Base-by-base conservation (phyloP, 2,888 invertebrate genomes). In the Acrobasis suavella region DNA sequence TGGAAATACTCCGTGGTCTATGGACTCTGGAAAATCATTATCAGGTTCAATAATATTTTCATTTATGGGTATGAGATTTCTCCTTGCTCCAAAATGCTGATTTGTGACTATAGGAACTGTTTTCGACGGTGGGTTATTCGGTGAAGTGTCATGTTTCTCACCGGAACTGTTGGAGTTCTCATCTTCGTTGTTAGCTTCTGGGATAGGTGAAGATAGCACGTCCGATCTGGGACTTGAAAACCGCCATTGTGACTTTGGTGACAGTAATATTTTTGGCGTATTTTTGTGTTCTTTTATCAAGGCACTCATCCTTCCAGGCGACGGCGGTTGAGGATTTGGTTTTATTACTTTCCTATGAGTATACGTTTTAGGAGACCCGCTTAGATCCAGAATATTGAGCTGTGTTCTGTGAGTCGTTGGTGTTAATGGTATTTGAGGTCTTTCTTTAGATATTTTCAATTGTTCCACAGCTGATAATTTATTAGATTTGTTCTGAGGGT, bases 191-290 rank as follows among this genome's bases (percentile, higher is more conserved):
- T 94, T 93, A 71, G 96, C 97, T 92, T 97, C 97, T 50, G 95
- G 95, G 82, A 97, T 97, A 64, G 97, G 96, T 55, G 96, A 96
- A 51, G 97, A 96, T 77, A 97, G 94, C 61, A 97, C 96, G 76
- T 97, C 96, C 22, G 96, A 96, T 73, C 97, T 92, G 1, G 95
- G 96, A 70, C 95, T 95, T 49, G 95, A 93, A 75, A 96, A 95
- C 68, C 95, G 90, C 96, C 96, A 96, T 66, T 94, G 94, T 0
- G 96, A 95, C 67, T 95, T 93, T 0, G 95, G 95, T 62, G 95
- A 95, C 50, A 95, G 85, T 59, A 96, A 87, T 78, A 96, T 96
- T 83, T 93, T 93, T 0, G 93, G 93, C 2, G 94, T 93, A 65
- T 87, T 90, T 76, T 93, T 93, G 64, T 93, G 91, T 72, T 91